These are phyloP conservation scores for Lordiphosa andalusiaca DNA, from an alignment of 2,888 invertebrate genomes.

Conservation along the genomic window DNA sequence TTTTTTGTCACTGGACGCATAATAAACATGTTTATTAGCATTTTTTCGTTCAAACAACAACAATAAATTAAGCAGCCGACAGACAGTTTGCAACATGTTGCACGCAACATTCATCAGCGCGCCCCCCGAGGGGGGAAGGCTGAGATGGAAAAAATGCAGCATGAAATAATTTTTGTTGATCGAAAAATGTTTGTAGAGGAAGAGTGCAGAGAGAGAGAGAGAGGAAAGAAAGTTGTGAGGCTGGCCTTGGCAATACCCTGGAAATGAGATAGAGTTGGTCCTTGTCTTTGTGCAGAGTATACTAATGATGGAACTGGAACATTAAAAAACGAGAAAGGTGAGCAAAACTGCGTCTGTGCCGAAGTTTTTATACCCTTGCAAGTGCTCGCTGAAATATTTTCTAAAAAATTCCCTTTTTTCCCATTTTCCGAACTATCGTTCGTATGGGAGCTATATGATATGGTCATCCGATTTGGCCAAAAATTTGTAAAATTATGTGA, in stretches of 20 bases:
- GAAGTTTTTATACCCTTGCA: too few relatives aligned
- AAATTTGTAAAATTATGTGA: too few relatives aligned
- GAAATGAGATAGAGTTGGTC: background rate
- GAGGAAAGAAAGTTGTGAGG: background rate
- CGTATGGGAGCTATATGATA: too few relatives aligned
- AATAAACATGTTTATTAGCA: slow-evolving; percentile 75
- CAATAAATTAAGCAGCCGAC: slow-evolving; percentile 15
- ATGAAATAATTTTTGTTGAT: slow-evolving; percentile 40
- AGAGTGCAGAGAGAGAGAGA: slow-evolving; percentile 16
- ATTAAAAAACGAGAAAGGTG: too few relatives aligned
- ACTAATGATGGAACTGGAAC: too few relatives aligned
- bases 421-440: too few relatives aligned
- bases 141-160: slow-evolving; percentile 46
- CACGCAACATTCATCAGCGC: slow-evolving; percentile 63
- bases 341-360: too few relatives aligned
- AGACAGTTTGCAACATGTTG: slow-evolving; percentile 67
- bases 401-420: too few relatives aligned
- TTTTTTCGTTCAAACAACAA: slow-evolving; percentile 54
- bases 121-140: slow-evolving; percentile 21
- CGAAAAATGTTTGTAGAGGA: background rate
- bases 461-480: too few relatives aligned
- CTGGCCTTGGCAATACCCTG: slow-evolving; percentile 8
- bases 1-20: slow-evolving; percentile 57
- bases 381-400: too few relatives aligned
- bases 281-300: too few relatives aligned